Conservation (phyloP, 2,797 vertebrate species). For the Poeciliopsis paucimaculata region DNA sequence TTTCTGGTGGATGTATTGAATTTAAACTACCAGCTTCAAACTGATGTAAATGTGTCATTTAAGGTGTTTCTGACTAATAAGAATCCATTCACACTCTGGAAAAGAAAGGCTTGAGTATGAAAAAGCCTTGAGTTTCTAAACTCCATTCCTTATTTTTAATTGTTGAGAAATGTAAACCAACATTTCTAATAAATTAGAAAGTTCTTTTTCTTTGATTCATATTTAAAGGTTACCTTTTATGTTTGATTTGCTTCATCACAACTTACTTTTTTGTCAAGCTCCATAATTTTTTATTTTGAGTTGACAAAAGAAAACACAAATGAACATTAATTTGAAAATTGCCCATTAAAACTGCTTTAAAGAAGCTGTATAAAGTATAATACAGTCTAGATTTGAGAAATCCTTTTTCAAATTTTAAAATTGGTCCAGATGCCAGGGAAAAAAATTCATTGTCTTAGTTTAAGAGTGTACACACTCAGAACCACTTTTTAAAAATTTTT, state of each 20-base stretch:
- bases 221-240: neutral
- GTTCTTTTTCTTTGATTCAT: neutral
- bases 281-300: neutral
- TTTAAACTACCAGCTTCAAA: neutral
- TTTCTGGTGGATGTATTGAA: neutral
- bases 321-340: neutral
- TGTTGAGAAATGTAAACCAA: neutral
- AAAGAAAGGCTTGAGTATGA: neutral
- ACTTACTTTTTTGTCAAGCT: neutral
- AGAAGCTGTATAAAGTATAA: neutral
- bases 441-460: no score
- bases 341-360: neutral
- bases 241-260: neutral
- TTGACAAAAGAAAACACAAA: neutral
- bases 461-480: no score
- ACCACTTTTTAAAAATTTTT: no score
- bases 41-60: neutral
- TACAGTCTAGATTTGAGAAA: neutral
- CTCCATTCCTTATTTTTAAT: neutral
- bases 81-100: neutral
- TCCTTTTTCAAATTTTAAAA: neutral
- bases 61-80: neutral
- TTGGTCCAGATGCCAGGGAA: neutral
- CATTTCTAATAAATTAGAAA: neutral
- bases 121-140: neutral